phyloP scores from a whole-genome alignment of 1,140 invertebrate species.

The Apis cerana region DNA sequence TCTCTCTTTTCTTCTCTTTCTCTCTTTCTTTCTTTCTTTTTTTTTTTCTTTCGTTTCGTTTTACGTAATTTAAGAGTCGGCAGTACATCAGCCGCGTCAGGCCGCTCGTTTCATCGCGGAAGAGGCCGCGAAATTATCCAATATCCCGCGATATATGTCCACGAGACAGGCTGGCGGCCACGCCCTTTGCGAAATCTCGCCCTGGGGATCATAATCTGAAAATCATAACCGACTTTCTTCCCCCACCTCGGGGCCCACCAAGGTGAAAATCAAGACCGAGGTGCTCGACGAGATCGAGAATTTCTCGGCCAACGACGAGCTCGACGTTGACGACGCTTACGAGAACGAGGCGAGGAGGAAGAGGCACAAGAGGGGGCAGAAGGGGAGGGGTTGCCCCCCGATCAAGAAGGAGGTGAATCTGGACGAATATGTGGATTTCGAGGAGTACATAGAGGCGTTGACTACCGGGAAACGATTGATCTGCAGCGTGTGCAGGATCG shows the following conservation, averaged over 20 bases:
- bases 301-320: conserved; percentile 50
- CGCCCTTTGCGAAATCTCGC: not conserved
- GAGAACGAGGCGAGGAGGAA: not conserved
- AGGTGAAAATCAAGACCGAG: conserved; percentile 58
- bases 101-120: conserved; percentile 26
- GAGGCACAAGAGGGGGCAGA: not conserved
- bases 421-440: conserved; percentile 53
- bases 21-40: not conserved
- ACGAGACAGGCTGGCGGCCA: conserved; percentile 11
- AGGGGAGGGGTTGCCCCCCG: conserved; percentile 10
- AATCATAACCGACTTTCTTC: not conserved
- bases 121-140: conserved; percentile 42
- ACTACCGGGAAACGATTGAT: conserved; percentile 34
- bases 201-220: no score
- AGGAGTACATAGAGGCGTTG: conserved; percentile 50
- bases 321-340: not conserved
- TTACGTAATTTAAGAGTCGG: conserved; percentile 3
- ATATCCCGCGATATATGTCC: conserved; percentile 35
- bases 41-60: not conserved
- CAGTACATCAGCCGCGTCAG: no score
- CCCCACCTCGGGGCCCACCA: not conserved
- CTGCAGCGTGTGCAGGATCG: conserved; percentile 58
- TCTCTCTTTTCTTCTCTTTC: no score
- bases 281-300: conserved; percentile 55
- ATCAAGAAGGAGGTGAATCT: not conserved